Evolutionary conservation across 2,113 vertebrate species (phyloP).

Genomic region (Aldabrachelys gigantea): DNA sequence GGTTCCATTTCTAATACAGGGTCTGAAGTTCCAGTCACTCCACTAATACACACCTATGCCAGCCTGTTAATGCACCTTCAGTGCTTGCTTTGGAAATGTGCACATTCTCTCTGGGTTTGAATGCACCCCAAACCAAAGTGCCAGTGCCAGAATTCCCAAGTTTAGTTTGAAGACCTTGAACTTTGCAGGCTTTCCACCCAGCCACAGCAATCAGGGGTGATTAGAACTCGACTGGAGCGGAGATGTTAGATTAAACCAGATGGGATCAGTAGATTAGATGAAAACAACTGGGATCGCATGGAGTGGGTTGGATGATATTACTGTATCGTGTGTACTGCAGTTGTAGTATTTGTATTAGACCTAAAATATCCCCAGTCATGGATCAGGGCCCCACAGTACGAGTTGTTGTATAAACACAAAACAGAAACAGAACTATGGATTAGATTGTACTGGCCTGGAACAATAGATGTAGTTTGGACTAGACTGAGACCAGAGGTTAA

Average conservation of each 20-base stretch:
- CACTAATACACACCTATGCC: no score
- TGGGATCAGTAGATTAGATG: background rate
- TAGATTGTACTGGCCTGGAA: background rate
- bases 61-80: background rate
- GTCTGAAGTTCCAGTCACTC: background rate
- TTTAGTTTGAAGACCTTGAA: background rate
- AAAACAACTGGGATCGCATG: background rate
- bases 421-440: background rate
- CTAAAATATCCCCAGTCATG: background rate
- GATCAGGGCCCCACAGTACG: background rate
- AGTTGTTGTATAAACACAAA: background rate
- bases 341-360: background rate
- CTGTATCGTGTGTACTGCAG: background rate
- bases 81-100: background rate
- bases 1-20: background rate
- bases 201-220: background rate
- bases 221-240: background rate
- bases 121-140: background rate
- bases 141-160: background rate
- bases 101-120: background rate
- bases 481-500: no score
- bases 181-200: background rate
- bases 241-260: background rate
- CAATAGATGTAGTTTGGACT: no score
- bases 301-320: background rate